Evolutionary conservation across 2,888 invertebrate genomes (phyloP).

Genomic region (Cotesia congregata): DNA sequence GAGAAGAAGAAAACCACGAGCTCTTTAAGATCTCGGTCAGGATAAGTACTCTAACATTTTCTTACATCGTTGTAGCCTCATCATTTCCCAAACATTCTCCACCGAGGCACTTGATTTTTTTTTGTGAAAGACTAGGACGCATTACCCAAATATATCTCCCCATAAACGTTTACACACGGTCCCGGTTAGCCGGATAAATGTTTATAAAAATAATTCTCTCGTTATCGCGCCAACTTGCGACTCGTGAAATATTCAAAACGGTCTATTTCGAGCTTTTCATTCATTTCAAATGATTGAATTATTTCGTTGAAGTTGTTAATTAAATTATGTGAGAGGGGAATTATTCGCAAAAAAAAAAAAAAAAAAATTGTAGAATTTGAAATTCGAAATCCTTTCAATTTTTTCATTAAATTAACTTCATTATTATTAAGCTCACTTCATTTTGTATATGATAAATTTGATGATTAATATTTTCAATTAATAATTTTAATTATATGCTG

Average conservation of each 20-base stretch:
- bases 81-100: constrained; percentile 2
- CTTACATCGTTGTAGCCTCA: constrained; percentile 7
- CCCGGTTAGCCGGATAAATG: not conserved
- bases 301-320: not conserved
- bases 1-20: constrained; percentile 43
- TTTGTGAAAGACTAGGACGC: not conserved
- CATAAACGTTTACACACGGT: not conserved
- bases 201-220: not conserved
- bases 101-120: not conserved
- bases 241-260: not conserved
- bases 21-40: constrained; percentile 48
- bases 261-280: not conserved
- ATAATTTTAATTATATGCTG: not conserved
- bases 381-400: too few species aligned
- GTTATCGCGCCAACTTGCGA: not conserved
- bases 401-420: too few species aligned
- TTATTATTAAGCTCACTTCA: not conserved
- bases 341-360: not conserved
- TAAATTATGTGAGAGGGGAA: not conserved
- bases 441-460: not conserved
- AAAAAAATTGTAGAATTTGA: too few species aligned
- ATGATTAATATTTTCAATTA: not conserved
- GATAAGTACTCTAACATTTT: constrained; percentile 38
- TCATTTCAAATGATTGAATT: not conserved
- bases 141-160: not conserved